Conservation (phyloP, 2,113 vertebrate species). For the Psittacus erithacus region DNA sequence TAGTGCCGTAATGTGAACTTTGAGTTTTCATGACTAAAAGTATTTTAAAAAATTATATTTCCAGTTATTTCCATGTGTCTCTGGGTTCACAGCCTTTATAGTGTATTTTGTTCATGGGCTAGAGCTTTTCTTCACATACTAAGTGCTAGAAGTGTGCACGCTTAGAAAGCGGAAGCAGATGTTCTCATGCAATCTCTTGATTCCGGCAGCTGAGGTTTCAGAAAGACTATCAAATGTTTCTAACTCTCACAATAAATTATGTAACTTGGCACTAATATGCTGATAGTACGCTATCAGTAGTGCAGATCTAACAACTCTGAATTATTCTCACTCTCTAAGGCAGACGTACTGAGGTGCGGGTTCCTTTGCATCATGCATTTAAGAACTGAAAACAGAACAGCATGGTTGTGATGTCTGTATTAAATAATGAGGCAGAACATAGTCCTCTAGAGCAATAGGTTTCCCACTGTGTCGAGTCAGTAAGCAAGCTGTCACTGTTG, state of each 20-base stretch:
- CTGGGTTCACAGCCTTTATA: not conserved
- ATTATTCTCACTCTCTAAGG: slow-evolving; percentile 37
- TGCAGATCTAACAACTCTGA: slow-evolving; percentile 47
- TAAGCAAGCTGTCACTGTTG: slow-evolving; percentile 64
- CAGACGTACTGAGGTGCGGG: slow-evolving; percentile 51
- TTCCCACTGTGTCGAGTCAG: slow-evolving; percentile 58
- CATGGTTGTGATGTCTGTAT: slow-evolving; percentile 60
- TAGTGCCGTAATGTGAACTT: not conserved
- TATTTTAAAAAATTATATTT: not conserved
- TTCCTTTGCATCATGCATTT: slow-evolving; percentile 51
- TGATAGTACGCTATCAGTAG: not conserved
- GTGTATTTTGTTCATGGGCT: not conserved
- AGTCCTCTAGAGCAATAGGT: slow-evolving; percentile 65
- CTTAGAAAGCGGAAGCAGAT: slow-evolving; percentile 39
- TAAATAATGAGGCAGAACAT: slow-evolving; percentile 67
- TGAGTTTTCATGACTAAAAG: not conserved
- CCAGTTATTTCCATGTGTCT: not conserved
- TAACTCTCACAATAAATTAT: slow-evolving; percentile 30
- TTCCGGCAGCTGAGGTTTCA: slow-evolving; percentile 53
- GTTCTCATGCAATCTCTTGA: slow-evolving; percentile 32
- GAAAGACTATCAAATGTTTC: slow-evolving; percentile 25
- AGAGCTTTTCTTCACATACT: not conserved
- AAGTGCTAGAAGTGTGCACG: not conserved
- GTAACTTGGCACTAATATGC: slow-evolving; percentile 15
- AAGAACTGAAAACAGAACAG: slow-evolving; percentile 57